Conservation (phyloP, 30 jellyfish, hydroid and myxozoan species). For the Clytia hemisphaerica region DNA sequence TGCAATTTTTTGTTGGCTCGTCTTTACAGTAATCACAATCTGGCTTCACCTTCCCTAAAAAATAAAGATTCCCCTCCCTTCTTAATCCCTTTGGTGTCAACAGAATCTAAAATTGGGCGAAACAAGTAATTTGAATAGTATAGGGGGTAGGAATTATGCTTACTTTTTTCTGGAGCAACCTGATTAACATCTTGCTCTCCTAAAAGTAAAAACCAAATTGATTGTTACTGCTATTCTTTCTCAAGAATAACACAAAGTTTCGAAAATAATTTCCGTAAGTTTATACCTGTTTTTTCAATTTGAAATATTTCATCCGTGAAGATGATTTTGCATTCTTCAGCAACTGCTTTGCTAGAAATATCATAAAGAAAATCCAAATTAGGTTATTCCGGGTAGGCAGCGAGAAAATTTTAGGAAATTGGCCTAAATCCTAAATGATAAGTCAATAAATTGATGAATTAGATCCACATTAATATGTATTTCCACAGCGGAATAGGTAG, state of each 20-base stretch:
- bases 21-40: slow-evolving; percentile 83
- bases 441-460: not conserved
- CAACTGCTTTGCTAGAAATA: slow-evolving; percentile 26
- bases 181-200: slow-evolving; percentile 8
- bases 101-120: too few relatives aligned
- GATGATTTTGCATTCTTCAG: slow-evolving; percentile 59
- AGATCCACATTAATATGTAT: not conserved
- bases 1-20: slow-evolving; percentile 64
- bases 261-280: too few relatives aligned
- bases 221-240: too few relatives aligned
- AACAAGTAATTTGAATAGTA: too few relatives aligned
- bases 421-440: slow-evolving; percentile 32
- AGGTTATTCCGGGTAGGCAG: too few relatives aligned
- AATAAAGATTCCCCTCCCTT: not conserved
- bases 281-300: slow-evolving; percentile 53
- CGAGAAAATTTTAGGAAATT: too few relatives aligned
- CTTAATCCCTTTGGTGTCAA: too few relatives aligned
- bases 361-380: too few relatives aligned
- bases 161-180: slow-evolving; percentile 36
- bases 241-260: too few relatives aligned
- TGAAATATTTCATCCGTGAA: slow-evolving; percentile 67
- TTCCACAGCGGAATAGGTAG: not conserved
- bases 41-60: slow-evolving; percentile 77
- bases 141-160: too few relatives aligned
- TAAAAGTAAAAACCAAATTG: too few relatives aligned